Evolutionary conservation across 2,113 vertebrate genomes (phyloP).

Genomic region (Cephalopterus ornatus): DNA sequence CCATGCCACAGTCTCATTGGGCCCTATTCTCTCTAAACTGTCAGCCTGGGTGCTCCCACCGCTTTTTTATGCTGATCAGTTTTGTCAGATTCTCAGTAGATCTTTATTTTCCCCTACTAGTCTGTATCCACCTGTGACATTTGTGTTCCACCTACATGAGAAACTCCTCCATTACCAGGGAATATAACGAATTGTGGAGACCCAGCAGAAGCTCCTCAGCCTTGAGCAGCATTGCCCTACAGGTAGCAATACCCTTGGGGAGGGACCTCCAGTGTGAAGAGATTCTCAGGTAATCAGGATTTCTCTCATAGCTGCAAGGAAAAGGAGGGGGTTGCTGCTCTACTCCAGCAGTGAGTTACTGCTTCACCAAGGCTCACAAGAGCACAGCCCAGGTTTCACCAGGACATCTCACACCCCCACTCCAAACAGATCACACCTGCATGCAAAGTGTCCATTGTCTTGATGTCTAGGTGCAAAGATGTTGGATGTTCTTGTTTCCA

Average conservation of each 20-base stretch:
- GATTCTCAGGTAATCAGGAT: background rate
- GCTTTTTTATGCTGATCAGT: background rate
- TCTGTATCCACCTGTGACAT: background rate
- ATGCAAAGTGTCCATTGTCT: background rate
- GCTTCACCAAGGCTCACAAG: fast-evolving
- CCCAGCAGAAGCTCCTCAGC: background rate
- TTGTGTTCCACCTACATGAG: background rate
- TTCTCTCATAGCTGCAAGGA: background rate
- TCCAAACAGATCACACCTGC: background rate
- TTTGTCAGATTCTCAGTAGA: background rate
- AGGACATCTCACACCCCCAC: background rate
- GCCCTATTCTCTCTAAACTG: background rate
- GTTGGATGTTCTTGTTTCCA: background rate
- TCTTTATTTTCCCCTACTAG: background rate
- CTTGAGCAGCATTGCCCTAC: background rate
- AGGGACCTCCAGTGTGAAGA: background rate
- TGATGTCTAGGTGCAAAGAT: background rate
- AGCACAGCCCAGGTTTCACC: background rate
- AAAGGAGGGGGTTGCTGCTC: background rate
- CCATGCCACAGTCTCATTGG: background rate
- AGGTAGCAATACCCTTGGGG: background rate
- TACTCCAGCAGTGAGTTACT: background rate
- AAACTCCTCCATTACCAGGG: background rate
- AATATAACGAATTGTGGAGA: background rate
- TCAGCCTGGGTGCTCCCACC: background rate